These are phyloP conservation scores for Leptarthrus brevirostris DNA, from an alignment of 2,888 invertebrate genomes.

Conservation along the genomic window DNA sequence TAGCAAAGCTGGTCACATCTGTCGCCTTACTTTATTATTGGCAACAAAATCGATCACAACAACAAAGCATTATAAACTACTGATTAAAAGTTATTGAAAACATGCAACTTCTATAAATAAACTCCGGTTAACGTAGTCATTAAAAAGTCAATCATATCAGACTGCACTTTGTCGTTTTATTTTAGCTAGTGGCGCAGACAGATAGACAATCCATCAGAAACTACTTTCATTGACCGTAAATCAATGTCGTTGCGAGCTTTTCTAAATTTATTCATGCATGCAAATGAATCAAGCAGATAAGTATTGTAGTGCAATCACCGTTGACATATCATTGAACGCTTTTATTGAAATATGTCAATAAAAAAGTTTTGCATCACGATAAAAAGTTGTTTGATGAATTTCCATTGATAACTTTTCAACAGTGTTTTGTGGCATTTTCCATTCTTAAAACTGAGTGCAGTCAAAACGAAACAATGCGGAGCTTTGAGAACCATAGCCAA, in stretches of 20 bases:
- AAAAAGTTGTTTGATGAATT: too few relatives aligned
- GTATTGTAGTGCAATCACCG: constrained; percentile 16
- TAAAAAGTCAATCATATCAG: constrained; percentile 21
- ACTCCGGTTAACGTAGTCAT: neutral
- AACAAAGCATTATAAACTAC: too few relatives aligned
- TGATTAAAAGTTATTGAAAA: neutral
- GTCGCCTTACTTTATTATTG: too few relatives aligned
- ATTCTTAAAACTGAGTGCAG: too few relatives aligned
- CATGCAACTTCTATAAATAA: neutral
- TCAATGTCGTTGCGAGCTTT: constrained; percentile 24
- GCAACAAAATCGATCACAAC: too few relatives aligned
- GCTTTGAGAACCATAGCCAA: too few relatives aligned
- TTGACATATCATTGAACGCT: constrained; percentile 34
- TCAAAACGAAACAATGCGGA: too few relatives aligned
- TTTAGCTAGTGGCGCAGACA: constrained; percentile 21
- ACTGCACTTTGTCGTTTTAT: neutral
- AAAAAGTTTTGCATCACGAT: constrained; percentile 22
- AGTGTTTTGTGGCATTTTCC: too few relatives aligned
- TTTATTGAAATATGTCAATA: constrained; percentile 21
- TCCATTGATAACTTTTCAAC: too few relatives aligned
- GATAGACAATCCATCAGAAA: constrained; percentile 22
- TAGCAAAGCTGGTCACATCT: too few relatives aligned
- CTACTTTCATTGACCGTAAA: constrained; percentile 43
- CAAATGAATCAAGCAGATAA: constrained; percentile 17
- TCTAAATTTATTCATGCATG: constrained; percentile 37